Conservation (phyloP, 2,888 invertebrate species). For the Hydriomena furcata region DNA sequence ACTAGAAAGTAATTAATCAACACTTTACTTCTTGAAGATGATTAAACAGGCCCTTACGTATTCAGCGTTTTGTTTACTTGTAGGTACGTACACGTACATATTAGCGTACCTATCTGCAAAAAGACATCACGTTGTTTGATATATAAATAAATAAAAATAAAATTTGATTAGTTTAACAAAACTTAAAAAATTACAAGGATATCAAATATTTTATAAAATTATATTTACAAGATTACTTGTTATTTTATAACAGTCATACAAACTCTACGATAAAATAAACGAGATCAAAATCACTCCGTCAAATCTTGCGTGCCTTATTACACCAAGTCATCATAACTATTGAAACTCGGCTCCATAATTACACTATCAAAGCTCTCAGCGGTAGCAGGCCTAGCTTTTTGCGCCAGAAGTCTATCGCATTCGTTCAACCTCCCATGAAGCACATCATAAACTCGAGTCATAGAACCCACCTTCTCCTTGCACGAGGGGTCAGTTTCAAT, state of each 20-base stretch:
- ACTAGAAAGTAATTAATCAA: too few relatives aligned
- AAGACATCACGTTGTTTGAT: too few relatives aligned
- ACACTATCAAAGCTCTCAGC: constrained; percentile 60
- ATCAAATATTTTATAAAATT: not conserved
- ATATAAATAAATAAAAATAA: too few relatives aligned
- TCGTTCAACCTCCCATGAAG: constrained; percentile 73
- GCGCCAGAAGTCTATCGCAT: constrained; percentile 70
- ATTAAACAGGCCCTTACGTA: too few relatives aligned
- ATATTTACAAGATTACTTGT: constrained; percentile 16
- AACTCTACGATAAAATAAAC: constrained; percentile 2
- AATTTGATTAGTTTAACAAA: too few relatives aligned
- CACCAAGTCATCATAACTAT: constrained; percentile 66
- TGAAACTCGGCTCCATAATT: constrained; percentile 67
- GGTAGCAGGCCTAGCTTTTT: constrained; percentile 56
- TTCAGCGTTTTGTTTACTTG: too few relatives aligned
- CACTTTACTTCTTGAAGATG: too few relatives aligned
- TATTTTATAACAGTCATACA: constrained; percentile 24
- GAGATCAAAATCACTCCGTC: constrained; percentile 18
- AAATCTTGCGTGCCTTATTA: constrained; percentile 35
- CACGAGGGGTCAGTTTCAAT: constrained; percentile 78
- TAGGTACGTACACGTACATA: too few relatives aligned
- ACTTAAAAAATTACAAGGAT: too few relatives aligned
- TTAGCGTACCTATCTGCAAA: too few relatives aligned
- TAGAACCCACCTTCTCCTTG: constrained; percentile 78
- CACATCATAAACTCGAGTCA: constrained; percentile 76